Percentiles rank a stretch among this genome's conserved stretches.
phyloP scores from a whole-genome alignment of 1,140 invertebrate species.

The Bombus confusus region DNA sequence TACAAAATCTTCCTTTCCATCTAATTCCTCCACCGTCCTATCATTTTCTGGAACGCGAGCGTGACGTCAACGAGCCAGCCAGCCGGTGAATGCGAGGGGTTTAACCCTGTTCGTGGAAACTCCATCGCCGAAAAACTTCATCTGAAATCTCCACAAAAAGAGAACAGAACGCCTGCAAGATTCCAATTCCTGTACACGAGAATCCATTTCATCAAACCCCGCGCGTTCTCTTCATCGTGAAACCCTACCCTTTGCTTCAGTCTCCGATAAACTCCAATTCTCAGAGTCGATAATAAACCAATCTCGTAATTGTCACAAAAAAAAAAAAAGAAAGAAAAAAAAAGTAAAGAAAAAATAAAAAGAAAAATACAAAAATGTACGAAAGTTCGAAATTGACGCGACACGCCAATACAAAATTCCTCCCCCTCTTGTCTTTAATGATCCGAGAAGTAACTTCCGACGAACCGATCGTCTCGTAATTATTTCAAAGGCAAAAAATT shows the following conservation, averaged over 20 bases:
- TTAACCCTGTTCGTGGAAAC: background rate
- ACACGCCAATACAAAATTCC: background rate
- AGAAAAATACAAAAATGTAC: background rate
- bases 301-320: background rate
- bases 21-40: background rate
- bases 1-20: background rate
- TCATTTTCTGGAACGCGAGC: background rate
- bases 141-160: background rate
- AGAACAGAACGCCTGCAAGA: background rate
- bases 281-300: background rate
- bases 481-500: background rate
- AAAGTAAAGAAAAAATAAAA: too few species aligned
- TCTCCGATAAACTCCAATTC: background rate
- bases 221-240: background rate
- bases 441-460: too few species aligned
- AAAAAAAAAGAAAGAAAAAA: accelerated
- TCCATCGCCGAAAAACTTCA: background rate
- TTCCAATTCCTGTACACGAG: background rate
- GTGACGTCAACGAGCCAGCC: background rate
- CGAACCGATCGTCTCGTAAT: too few species aligned
- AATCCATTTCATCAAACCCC: background rate
- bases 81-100: background rate
- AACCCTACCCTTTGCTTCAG: background rate
- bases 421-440: too few species aligned
- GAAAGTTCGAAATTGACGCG: background rate